A percentile compares a stretch with the other conserved stretches of the same genome.
These are phyloP conservation scores for Apis dorsata DNA, from an alignment of 1,140 invertebrate genomes.

Conservation along the genomic window DNA sequence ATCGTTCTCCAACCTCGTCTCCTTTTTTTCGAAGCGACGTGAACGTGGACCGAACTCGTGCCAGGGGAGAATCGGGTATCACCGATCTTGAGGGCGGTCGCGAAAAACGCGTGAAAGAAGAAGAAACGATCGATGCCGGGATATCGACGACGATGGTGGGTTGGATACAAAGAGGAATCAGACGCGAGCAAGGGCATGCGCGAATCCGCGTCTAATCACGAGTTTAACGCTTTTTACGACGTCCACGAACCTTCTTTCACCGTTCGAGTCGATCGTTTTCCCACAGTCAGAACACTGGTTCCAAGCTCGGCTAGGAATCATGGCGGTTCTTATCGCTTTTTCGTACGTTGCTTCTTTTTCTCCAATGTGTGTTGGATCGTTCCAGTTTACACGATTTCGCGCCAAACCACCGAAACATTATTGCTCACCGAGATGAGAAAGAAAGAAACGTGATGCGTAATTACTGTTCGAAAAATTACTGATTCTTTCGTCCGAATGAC, in stretches of 20 bases:
- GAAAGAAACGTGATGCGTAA: background rate
- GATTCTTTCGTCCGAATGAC: background rate
- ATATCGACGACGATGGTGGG: background rate
- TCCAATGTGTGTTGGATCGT: constrained; percentile 53
- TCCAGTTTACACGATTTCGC: constrained; percentile 72
- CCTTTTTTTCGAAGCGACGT: constrained; percentile 35
- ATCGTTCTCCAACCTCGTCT: constrained; percentile 26
- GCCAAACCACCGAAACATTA: constrained; percentile 51
- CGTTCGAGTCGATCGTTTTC: constrained; percentile 71
- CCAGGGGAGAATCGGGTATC: constrained; percentile 14
- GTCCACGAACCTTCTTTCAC: constrained; percentile 54
- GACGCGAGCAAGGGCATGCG: constrained; percentile 74
- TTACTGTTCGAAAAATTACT: background rate
- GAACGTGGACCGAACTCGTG: constrained; percentile 69
- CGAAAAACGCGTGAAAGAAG: constrained; percentile 17
- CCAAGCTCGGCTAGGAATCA: constrained; percentile 42
- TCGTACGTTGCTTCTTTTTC: background rate
- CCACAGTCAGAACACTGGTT: constrained; percentile 69
- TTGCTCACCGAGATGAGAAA: background rate
- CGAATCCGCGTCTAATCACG: constrained; percentile 75
- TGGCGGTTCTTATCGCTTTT: constrained; percentile 59
- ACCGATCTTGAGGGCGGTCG: background rate
- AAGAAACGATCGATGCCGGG: background rate
- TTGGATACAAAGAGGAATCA: constrained; percentile 59
- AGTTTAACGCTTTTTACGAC: constrained; percentile 76